Base-by-base conservation (phyloP, 2,888 invertebrate genomes). In the Poecilus cupreus region DNA sequence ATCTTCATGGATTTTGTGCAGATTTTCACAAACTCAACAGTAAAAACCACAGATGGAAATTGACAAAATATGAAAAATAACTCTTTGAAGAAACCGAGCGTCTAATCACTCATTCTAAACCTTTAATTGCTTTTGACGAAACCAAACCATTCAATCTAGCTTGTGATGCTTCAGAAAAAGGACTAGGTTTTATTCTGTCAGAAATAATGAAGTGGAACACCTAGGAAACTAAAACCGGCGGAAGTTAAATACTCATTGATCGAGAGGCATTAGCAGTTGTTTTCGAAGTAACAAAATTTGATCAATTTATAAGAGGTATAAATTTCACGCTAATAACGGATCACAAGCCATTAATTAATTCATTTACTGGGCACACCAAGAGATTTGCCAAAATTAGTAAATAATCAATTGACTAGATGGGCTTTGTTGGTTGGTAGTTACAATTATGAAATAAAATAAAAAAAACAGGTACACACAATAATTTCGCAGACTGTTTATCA, bases 151-250 rank as follows among this genome's bases (percentile, higher is more conserved):
- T 72, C 4, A 72, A 39, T 13, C 10, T 37, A 13, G 20, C 43
- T 13, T 10, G 11, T 5, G 64, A 64, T 11, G 64, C 64, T 22
- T 64, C 64, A 26, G 3, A 82, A 68, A 76, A 77, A n/a, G 70
- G 26, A 39, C 81, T 81, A 49, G 83, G 82, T 83, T 3, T n/a
- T 83, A 37, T 82, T 78, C n/a, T n/a, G n/a, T 75, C 82, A 83
- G 20, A 46, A 60, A 46, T 78, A 39, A 82, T 49, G 54, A 60
- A 4, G 10, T 37, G 26, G 16, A 68, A 18, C 16, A 51, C 16
- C 80, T 81, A 4, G 60, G 82, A 8, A 76, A 76, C 0, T 83
- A 46, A 13, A 76, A 80, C 20, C 81, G 80, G 2, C n/a, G 82
- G 22, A 82, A 22, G 10, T 8, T 10, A 20, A 3, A 46, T 20